These are phyloP conservation scores for Macrosoma leucophasiata DNA, from an alignment of 2,888 invertebrate genomes.

Conservation along the genomic window DNA sequence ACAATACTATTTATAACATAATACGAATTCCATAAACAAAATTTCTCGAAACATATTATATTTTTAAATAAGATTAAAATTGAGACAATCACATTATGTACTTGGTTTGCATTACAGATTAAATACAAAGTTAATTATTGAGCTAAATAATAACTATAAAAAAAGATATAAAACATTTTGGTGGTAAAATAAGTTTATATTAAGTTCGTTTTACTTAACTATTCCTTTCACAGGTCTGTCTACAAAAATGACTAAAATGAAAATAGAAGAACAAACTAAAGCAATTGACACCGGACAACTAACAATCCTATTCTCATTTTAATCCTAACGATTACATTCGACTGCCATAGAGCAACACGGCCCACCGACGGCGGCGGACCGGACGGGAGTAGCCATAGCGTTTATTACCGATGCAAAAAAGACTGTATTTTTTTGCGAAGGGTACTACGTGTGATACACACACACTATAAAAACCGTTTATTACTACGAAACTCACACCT, in stretches of 20 bases:
- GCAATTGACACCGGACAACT: slow-evolving; percentile 21
- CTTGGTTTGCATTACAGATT: slow-evolving; percentile 4
- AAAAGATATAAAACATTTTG: slow-evolving; percentile 7
- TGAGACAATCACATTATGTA: slow-evolving; percentile 6
- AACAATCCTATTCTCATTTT: slow-evolving; percentile 69
- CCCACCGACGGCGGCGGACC: no score
- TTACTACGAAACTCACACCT: no score
- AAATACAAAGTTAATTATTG: no score
- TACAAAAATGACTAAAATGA: slow-evolving; percentile 59
- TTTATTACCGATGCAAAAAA: no score
- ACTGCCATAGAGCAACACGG: no score
- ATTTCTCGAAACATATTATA: slow-evolving; percentile 18
- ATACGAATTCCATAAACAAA: slow-evolving; percentile 60
- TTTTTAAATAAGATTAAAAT: slow-evolving; percentile 11
- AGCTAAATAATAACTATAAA: neutral
- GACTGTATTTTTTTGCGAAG: no score
- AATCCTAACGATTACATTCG: no score
- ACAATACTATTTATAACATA: slow-evolving; percentile 62
- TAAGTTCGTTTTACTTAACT: slow-evolving; percentile 2
- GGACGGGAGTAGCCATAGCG: no score
- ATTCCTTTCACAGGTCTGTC: no score
- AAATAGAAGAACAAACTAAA: slow-evolving; percentile 54
- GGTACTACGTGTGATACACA: no score
- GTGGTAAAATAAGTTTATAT: no score
- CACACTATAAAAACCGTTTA: no score